Conservation (phyloP, 2,888 invertebrate species). For the Drosophila kanekoi region DNA sequence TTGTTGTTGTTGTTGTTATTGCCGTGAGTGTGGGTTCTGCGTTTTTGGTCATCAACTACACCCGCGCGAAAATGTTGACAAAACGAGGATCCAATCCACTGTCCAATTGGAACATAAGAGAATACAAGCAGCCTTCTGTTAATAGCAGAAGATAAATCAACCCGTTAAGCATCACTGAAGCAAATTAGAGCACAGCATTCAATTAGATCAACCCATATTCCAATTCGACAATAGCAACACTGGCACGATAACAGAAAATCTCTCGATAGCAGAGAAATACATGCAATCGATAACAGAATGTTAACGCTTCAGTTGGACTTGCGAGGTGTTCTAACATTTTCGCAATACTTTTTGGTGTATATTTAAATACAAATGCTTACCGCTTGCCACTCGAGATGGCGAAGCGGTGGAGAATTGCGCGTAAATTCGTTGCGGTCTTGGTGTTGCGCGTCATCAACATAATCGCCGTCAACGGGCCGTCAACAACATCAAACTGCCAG, state of each 20-base stretch:
- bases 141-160: neutral
- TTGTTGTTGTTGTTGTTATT: slow-evolving; percentile 12
- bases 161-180: neutral
- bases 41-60: slow-evolving; percentile 56
- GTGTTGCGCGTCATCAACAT: slow-evolving; percentile 75
- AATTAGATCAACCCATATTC: too few species aligned
- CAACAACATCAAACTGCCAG: slow-evolving; percentile 79
- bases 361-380: slow-evolving; percentile 56
- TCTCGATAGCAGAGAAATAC: neutral
- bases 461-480: slow-evolving; percentile 80
- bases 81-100: neutral
- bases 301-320: neutral
- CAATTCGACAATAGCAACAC: neutral
- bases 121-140: neutral
- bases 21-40: slow-evolving; percentile 47
- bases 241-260: neutral
- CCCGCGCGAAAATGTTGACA: slow-evolving; percentile 55
- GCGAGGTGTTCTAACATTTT: slow-evolving; percentile 40
- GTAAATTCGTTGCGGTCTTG: slow-evolving; percentile 78
- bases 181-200: too few species aligned
- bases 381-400: slow-evolving; percentile 59
- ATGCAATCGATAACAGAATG: slow-evolving; percentile 1
- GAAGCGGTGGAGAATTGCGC: slow-evolving; percentile 73
- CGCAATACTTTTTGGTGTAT: slow-evolving; percentile 23
- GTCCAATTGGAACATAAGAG: neutral